phyloP scores from a whole-genome alignment of 1,140 invertebrate genomes.

The Asobara japonica region DNA sequence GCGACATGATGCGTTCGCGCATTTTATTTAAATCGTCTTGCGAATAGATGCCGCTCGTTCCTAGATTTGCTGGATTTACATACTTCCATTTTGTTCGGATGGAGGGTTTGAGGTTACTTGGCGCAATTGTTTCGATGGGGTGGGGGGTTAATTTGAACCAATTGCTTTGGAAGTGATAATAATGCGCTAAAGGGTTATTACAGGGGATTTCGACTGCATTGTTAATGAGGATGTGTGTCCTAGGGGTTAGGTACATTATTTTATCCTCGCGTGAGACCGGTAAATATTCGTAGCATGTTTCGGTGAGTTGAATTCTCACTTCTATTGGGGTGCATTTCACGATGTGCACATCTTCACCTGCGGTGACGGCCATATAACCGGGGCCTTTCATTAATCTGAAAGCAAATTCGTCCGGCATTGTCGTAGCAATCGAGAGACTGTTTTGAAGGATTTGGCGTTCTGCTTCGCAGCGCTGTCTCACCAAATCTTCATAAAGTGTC shows the following conservation, averaged over 20 bases:
- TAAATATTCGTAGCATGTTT: constrained; percentile 15
- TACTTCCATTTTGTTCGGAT: constrained; percentile 24
- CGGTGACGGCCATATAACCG: constrained; percentile 33
- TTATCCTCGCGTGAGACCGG: neutral
- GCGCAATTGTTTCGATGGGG: neutral
- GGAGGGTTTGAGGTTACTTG: neutral
- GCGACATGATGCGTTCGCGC: neutral
- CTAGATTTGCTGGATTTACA: constrained; percentile 3
- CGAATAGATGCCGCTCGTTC: constrained; percentile 24
- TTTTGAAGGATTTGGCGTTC: constrained; percentile 32
- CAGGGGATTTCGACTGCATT: neutral
- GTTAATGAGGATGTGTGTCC: constrained; percentile 21
- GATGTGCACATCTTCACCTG: constrained; percentile 35
- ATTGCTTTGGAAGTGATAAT: constrained; percentile 8
- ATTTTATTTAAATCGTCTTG: constrained; percentile 3
- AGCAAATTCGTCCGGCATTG: constrained; percentile 37
- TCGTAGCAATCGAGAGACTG: constrained; percentile 22
- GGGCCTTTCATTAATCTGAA: constrained; percentile 30
- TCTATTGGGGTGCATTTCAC: constrained; percentile 27
- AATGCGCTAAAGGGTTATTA: neutral
- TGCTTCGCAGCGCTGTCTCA: constrained; percentile 34
- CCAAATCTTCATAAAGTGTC: constrained; percentile 32
- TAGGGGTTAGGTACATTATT: constrained; percentile 6
- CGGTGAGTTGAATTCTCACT: neutral
- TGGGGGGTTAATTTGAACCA: constrained; percentile 19